phyloP scores from a whole-genome alignment of 2,797 vertebrate genomes.

The Amniataba percoides region DNA sequence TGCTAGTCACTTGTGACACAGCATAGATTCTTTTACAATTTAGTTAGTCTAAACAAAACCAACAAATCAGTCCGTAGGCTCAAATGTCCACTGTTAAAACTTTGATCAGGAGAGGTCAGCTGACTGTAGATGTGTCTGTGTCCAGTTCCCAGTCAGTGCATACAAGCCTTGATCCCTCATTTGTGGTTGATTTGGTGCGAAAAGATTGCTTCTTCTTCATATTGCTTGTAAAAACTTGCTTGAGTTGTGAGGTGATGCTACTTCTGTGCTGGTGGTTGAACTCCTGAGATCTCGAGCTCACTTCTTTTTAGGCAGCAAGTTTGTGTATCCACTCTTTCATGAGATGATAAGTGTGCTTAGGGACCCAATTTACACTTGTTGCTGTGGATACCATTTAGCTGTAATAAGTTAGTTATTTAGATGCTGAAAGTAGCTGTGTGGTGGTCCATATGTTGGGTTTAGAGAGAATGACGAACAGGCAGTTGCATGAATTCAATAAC shows the following conservation, averaged over 20 bases:
- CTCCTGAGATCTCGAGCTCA: not conserved
- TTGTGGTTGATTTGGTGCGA: not conserved
- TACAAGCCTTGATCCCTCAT: not conserved
- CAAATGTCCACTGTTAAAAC: conserved; percentile 31
- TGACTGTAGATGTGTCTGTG: not conserved
- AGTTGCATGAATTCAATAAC: not conserved
- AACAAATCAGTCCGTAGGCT: not conserved
- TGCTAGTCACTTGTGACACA: no score
- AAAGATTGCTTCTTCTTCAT: not conserved
- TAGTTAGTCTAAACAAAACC: not conserved
- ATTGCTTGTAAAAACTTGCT: not conserved
- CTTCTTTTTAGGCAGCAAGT: not conserved
- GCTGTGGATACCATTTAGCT: conserved; percentile 16
- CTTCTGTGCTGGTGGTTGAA: not conserved
- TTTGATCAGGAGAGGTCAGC: conserved; percentile 17
- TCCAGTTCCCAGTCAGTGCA: not conserved
- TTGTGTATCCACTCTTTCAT: not conserved
- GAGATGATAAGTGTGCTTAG: not conserved
- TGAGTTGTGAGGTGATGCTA: not conserved
- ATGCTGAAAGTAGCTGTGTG: not conserved
- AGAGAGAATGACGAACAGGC: not conserved
- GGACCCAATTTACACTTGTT: not conserved
- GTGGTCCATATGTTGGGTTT: not conserved
- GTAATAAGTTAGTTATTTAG: conserved; percentile 21
- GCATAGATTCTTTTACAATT: no score